Conservation (phyloP, 2,113 vertebrate species). For the Vulpes ferrilata region DNA sequence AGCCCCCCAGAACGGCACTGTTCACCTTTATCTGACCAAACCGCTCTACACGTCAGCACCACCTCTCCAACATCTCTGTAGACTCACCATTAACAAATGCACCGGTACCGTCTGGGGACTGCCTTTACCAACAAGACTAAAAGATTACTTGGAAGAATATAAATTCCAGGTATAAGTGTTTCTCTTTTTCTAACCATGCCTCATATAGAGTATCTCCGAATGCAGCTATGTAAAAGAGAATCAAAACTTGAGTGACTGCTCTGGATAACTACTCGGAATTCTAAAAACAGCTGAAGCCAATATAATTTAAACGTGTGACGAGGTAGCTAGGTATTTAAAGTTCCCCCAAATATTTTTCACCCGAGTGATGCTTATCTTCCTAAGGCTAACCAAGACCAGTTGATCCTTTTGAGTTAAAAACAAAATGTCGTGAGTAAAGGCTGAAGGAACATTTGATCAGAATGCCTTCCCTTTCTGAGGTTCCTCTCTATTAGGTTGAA, state of each 20-base stretch:
- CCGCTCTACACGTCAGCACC: slow-evolving; percentile 93
- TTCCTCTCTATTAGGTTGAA: slow-evolving; percentile 30
- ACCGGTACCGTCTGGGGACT: slow-evolving; percentile 92
- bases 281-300: slow-evolving; percentile 83
- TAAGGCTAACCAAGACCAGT: slow-evolving; percentile 62
- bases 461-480: slow-evolving; percentile 37
- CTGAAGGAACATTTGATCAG: slow-evolving; percentile 43
- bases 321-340: slow-evolving; percentile 79
- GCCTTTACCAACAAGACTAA: slow-evolving; percentile 95
- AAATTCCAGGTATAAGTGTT: slow-evolving; percentile 93
- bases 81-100: slow-evolving; percentile 94
- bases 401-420: slow-evolving; percentile 54
- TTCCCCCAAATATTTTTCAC: slow-evolving; percentile 69
- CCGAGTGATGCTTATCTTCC: slow-evolving; percentile 67
- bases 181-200: slow-evolving; percentile 82
- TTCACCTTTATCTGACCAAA: slow-evolving; percentile 96
- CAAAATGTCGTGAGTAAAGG: slow-evolving; percentile 45
- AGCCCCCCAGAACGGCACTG: slow-evolving; percentile 91
- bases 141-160: slow-evolving; percentile 97
- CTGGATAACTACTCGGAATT: slow-evolving; percentile 81
- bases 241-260: slow-evolving; percentile 79
- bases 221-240: slow-evolving; percentile 84
- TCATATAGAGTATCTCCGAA: slow-evolving; percentile 81
- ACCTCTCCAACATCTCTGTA: slow-evolving; percentile 94
- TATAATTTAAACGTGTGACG: slow-evolving; percentile 62